Evolutionary conservation across 2,113 vertebrate genomes (phyloP).

Genomic region (Gobiocypris rarus): DNA sequence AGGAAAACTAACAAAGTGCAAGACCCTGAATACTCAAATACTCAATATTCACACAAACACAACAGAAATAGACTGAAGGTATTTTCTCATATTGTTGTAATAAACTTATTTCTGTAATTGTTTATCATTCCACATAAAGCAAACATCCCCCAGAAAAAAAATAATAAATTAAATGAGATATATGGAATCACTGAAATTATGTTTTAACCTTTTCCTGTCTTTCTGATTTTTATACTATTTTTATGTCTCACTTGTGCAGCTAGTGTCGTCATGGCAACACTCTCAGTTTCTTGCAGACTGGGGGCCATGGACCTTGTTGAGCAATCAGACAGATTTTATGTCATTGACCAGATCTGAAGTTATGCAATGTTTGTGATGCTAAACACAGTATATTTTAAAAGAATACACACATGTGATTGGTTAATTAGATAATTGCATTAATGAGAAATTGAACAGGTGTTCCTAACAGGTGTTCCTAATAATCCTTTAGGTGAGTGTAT

Average conservation of each 20-base stretch:
- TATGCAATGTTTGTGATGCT: background rate
- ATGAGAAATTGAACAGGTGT: too few species aligned
- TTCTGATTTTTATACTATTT: constrained; percentile 54
- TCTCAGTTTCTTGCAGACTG: background rate
- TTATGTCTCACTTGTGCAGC: constrained; percentile 46
- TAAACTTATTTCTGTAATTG: too few species aligned
- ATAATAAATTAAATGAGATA: too few species aligned
- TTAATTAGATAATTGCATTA: too few species aligned
- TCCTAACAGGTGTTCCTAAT: too few species aligned
- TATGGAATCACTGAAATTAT: background rate
- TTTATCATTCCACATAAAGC: too few species aligned
- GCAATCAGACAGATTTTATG: background rate
- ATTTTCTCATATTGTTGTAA: too few species aligned
- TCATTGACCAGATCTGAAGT: background rate
- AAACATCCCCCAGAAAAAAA: too few species aligned
- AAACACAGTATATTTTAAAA: background rate
- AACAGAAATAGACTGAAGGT: too few species aligned
- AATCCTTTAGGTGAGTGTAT: too few species aligned
- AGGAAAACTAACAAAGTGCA: background rate
- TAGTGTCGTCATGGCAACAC: constrained; percentile 35
- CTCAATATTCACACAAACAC: too few species aligned
- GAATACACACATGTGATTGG: too few species aligned
- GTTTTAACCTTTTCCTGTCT: background rate
- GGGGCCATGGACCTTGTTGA: background rate
- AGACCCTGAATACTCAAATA: background rate